Conservation (phyloP, 2,113 vertebrate species). For the Colossoma macropomum region DNA sequence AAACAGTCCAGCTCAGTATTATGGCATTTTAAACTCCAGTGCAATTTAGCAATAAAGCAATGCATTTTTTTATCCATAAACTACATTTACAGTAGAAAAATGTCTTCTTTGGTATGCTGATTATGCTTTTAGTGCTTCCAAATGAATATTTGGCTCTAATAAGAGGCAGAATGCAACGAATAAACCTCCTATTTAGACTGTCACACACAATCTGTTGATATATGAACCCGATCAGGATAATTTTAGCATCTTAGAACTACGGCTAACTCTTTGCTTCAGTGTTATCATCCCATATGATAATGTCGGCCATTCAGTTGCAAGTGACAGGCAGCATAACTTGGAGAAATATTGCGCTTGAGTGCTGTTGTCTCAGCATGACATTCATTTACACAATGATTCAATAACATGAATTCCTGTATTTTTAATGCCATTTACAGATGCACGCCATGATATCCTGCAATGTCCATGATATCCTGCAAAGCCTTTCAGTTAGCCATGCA, state of each 20-base stretch:
- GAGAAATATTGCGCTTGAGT: not conserved
- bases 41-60: too few relatives aligned
- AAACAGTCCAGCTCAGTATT: too few relatives aligned
- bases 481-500: not conserved
- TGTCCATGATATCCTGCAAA: not conserved
- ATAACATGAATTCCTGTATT: not conserved
- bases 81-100: too few relatives aligned
- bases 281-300: constrained; percentile 27
- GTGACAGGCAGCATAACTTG: not conserved
- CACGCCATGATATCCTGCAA: not conserved
- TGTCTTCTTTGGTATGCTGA: constrained; percentile 2
- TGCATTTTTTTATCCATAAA: too few relatives aligned
- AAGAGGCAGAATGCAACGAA: constrained; percentile 40
- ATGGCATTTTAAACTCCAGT: too few relatives aligned
- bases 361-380: constrained; percentile 11
- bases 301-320: constrained; percentile 11
- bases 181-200: constrained; percentile 46
- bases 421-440: not conserved
- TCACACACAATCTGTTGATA: constrained; percentile 59
- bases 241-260: constrained; percentile 49
- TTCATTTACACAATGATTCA: constrained; percentile 1
- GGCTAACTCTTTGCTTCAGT: constrained; percentile 16
- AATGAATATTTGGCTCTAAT: constrained; percentile 50
- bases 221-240: constrained; percentile 41
- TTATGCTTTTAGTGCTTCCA: not conserved